These are phyloP conservation scores for Endomychus coccineus DNA, from an alignment of 2,888 invertebrate genomes.

Conservation along the genomic window DNA sequence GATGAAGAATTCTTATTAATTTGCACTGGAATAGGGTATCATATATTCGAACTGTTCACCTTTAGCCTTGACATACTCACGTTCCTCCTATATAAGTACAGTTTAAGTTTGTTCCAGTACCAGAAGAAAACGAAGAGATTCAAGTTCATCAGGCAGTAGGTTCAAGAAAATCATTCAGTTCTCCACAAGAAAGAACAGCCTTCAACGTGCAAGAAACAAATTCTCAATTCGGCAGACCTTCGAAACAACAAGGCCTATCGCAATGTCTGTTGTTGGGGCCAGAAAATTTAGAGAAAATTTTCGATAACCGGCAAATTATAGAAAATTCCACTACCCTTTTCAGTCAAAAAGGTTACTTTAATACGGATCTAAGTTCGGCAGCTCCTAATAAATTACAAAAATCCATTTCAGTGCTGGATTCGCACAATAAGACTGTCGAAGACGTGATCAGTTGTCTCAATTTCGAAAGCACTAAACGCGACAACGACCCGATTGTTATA, in stretches of 20 bases:
- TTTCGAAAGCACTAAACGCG: conserved; percentile 20
- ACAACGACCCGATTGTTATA: conserved; percentile 33
- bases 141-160: conserved; percentile 18
- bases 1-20: too few relatives aligned
- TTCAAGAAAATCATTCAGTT: conserved; percentile 40
- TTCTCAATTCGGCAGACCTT: conserved; percentile 35
- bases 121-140: conserved; percentile 43
- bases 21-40: too few relatives aligned
- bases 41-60: too few relatives aligned
- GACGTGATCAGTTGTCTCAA: conserved; percentile 30
- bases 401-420: conserved; percentile 27
- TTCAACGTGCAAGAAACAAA: conserved; percentile 27
- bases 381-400: conserved; percentile 20
- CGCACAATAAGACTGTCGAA: conserved; percentile 31
- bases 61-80: too few relatives aligned
- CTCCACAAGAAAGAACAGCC: conserved; percentile 42
- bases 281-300: conserved; percentile 42
- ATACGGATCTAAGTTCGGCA: conserved; percentile 21
- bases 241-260: conserved; percentile 36
- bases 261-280: conserved; percentile 41
- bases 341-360: conserved; percentile 38
- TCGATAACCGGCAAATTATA: conserved; percentile 42
- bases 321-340: conserved; percentile 42
- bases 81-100: neutral
- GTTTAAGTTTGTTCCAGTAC: conserved; percentile 42